Base-by-base conservation (phyloP, 2,797 vertebrate species). In the Premnoplex brunnescens region DNA sequence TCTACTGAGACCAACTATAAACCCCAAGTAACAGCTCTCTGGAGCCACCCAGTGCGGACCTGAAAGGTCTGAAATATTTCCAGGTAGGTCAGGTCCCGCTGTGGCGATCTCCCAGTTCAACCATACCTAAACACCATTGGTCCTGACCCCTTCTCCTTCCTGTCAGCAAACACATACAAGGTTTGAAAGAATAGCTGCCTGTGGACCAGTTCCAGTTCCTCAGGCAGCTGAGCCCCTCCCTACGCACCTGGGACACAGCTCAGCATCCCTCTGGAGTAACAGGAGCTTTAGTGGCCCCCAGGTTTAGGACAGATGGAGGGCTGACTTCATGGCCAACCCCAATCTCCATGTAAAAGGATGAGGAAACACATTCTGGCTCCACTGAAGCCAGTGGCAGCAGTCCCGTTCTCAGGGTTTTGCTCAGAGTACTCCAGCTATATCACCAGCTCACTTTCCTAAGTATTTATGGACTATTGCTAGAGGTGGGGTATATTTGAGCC, bases 361-460 rank as follows among this genome's bases (percentile, higher is more conserved):
- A 81, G 76, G 76, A 92, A 89, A 94, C 54, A 51, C 36, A 52
- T 95, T 69, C 62, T 89, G 87, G 91, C 79, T 85, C 44, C 39
- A 15, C n/a, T 79, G 51, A 76, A 78, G 62, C 26, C 87, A 76
- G 3, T 78, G 89, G 92, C 94, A 93, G 79, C 56, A 81, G 60
- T 89, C 95, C 87, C 72, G 52, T 21, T 76, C 74, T 80, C 21
- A 43, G 73, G 58, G 71, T 89, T 95, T 58, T 58, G 48, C 68
- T 91, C 51, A 26, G 36, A 66, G 36, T 32, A 27, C 81, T 58
- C 51, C 46, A 88, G 81, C 58, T 79, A 3, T 32, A 68, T 41
- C 84, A 93, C 39, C 79, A 95, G 36, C 44, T 88, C 66, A 10
- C 28, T 84, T 72, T 39, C 58, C 27, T 9, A 37, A 41, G 18